phyloP scores from a whole-genome alignment of 2,888 invertebrate species.

The Cheilosia grossa region DNA sequence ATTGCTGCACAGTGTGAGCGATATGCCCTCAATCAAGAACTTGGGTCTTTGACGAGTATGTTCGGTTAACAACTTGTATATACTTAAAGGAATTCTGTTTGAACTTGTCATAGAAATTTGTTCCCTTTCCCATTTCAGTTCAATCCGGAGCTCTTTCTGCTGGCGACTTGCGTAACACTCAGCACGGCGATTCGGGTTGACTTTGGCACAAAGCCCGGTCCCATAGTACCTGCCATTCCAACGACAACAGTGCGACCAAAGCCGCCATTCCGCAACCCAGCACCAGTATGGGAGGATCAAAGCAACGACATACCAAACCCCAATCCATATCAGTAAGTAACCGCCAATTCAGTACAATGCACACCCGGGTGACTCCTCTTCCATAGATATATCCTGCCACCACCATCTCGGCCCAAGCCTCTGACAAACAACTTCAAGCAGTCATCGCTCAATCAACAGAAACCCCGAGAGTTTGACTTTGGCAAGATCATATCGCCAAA shows the following conservation, averaged over 20 bases:
- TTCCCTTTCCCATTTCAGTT: conserved; percentile 75
- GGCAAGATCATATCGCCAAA: conserved; percentile 77
- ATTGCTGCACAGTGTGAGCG: not conserved
- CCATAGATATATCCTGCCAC: conserved; percentile 81
- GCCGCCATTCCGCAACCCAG: conserved; percentile 85
- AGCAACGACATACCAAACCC: conserved; percentile 86
- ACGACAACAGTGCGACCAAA: conserved; percentile 84
- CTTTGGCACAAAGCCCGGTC: conserved; percentile 86
- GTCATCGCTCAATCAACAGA: conserved; percentile 77
- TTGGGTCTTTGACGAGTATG: not conserved
- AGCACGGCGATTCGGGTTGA: conserved; percentile 86
- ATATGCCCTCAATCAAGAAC: not conserved
- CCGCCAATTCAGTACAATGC: not conserved
- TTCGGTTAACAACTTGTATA: too few relatives aligned
- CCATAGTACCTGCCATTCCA: conserved; percentile 85
- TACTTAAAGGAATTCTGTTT: not conserved
- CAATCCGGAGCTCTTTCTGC: conserved; percentile 78
- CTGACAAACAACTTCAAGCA: conserved; percentile 76
- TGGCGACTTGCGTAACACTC: conserved; percentile 80
- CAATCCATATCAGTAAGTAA: conserved; percentile 85
- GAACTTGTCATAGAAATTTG: too few relatives aligned
- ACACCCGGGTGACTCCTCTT: not conserved
- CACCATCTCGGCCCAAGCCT: conserved; percentile 82
- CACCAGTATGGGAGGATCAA: conserved; percentile 86
- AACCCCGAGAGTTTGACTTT: conserved; percentile 77